phyloP scores from a whole-genome alignment of 2,797 vertebrate species.

The Oryzias dopingdopingensis region DNA sequence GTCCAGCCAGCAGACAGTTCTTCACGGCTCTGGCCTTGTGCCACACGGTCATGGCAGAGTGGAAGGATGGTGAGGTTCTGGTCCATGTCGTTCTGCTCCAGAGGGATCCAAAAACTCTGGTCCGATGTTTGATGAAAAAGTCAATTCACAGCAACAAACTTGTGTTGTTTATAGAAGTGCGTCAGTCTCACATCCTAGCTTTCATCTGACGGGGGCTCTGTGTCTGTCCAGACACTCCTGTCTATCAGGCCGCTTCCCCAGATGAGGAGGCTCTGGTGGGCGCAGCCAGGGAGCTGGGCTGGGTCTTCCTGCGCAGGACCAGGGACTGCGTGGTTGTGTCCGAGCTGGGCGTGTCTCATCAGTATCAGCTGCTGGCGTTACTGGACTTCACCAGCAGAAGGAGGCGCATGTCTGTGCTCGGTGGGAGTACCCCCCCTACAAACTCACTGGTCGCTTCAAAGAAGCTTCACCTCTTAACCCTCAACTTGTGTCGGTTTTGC shows the following conservation, averaged over 20 bases:
- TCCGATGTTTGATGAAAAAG: constrained; percentile 1
- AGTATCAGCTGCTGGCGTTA: constrained; percentile 86
- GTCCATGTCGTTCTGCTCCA: neutral
- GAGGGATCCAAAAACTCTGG: neutral
- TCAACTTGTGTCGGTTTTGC: neutral
- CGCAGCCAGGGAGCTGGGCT: constrained; percentile 87
- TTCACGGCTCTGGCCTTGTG: constrained; percentile 86
- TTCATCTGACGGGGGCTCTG: neutral
- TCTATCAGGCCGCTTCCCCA: constrained; percentile 91
- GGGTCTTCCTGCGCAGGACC: constrained; percentile 85
- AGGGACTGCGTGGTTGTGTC: constrained; percentile 83
- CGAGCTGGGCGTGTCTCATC: constrained; percentile 81
- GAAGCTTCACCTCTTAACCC: neutral
- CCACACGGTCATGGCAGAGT: constrained; percentile 90
- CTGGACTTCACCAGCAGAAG: constrained; percentile 93
- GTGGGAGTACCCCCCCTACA: constrained; percentile 69
- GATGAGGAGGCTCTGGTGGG: constrained; percentile 90
- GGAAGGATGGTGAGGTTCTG: constrained; percentile 75
- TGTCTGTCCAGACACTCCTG: constrained; percentile 73
- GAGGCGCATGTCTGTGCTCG: constrained; percentile 92
- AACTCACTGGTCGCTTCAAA: neutral
- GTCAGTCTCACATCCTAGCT: constrained; percentile 9
- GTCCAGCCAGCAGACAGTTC: constrained; percentile 78
- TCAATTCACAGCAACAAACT: too few species aligned
- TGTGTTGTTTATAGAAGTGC: too few species aligned